Evolutionary conservation across 2,113 vertebrate genomes (phyloP).

Genomic region (Neofelis nebulosa): DNA sequence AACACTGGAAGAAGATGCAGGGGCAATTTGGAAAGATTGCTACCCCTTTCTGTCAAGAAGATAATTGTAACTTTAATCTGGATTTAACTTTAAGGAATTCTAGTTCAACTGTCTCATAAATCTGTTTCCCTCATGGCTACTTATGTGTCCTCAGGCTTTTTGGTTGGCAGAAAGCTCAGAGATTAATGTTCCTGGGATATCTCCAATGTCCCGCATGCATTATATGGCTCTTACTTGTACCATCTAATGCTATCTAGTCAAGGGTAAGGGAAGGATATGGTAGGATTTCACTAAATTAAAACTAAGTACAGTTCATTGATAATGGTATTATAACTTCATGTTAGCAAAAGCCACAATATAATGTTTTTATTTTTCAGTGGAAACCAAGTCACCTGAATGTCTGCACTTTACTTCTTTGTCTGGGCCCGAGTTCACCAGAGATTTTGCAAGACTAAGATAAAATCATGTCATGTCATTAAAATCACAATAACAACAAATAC

Average conservation of each 20-base stretch:
- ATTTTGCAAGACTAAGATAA: not conserved
- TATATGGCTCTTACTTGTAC: not conserved
- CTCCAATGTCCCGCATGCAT: not conserved
- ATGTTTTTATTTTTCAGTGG: not conserved
- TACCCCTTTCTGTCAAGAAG: not conserved
- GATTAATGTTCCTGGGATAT: conserved; percentile 31
- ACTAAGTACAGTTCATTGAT: not conserved
- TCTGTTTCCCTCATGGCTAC: conserved; percentile 30
- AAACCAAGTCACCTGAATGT: not conserved
- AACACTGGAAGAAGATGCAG: not conserved
- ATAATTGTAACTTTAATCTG: conserved; percentile 59
- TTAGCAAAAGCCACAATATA: not conserved
- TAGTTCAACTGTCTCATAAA: conserved; percentile 54
- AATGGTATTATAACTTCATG: not conserved
- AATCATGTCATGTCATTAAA: not conserved
- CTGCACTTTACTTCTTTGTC: not conserved
- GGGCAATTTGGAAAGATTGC: not conserved
- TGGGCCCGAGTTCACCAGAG: not conserved
- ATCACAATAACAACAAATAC: not conserved
- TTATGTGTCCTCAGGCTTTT: not conserved
- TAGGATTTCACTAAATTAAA: not conserved
- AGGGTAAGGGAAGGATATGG: conserved; percentile 1
- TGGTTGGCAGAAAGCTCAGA: conserved; percentile 26
- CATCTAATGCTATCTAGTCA: not conserved
- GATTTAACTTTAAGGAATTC: conserved; percentile 48